These are phyloP conservation scores for Pogonocichla stellata DNA, from an alignment of 2,113 vertebrate species.

Conservation along the genomic window DNA sequence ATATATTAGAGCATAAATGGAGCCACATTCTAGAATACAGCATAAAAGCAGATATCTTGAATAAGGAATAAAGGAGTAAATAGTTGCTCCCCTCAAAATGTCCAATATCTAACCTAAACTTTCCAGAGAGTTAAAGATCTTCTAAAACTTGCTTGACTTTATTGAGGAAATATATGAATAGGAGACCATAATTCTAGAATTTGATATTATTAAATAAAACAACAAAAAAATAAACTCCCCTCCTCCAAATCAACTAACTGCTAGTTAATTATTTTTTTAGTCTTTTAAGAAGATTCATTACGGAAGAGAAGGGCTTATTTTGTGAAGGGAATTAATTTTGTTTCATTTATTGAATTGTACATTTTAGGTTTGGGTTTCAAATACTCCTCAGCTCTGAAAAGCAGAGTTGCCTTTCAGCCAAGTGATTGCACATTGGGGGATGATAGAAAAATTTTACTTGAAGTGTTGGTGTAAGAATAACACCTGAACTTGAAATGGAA, in stretches of 20 bases:
- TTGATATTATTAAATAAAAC: not conserved
- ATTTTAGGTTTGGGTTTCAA: not conserved
- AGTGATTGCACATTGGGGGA: not conserved
- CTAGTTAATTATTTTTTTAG: not conserved
- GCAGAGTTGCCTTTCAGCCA: not conserved
- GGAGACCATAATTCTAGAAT: not conserved
- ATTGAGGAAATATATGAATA: not conserved
- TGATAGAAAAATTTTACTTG: accelerated
- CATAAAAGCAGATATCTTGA: not conserved
- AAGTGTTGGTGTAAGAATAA: not conserved
- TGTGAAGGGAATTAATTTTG: not conserved
- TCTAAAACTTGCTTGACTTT: not conserved
- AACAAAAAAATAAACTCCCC: accelerated
- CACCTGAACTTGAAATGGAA: not conserved
- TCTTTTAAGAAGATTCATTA: not conserved
- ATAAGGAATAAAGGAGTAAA: not conserved
- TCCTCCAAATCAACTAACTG: not conserved
- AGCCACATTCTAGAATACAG: not conserved
- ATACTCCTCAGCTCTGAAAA: not conserved
- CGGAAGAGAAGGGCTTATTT: not conserved
- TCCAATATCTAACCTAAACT: not conserved
- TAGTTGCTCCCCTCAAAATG: not conserved
- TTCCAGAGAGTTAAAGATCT: not conserved
- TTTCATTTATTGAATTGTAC: not conserved
- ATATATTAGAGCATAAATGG: not conserved